Conservation (phyloP, 2,797 vertebrate species). For the Malurus leucopterus region DNA sequence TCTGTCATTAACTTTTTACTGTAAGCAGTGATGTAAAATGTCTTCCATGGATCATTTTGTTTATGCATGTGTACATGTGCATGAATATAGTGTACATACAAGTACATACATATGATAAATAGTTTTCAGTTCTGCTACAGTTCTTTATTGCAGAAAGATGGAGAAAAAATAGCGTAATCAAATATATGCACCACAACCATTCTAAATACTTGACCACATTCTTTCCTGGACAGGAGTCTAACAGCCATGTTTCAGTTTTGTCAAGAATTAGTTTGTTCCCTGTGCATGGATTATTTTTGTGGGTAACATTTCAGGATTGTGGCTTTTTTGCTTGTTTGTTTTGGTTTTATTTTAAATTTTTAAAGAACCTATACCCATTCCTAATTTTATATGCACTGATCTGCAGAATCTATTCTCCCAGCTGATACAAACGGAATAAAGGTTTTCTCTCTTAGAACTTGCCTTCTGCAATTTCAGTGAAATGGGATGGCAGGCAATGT, state of each 20-base stretch:
- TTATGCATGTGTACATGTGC: neutral
- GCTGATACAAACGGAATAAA: neutral
- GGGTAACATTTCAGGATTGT: neutral
- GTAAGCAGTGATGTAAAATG: neutral
- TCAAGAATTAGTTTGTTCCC: neutral
- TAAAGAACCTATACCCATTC: neutral
- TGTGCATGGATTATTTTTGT: neutral
- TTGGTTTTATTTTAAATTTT: neutral
- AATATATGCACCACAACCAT: neutral
- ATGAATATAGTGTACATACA: neutral
- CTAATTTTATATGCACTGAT: neutral
- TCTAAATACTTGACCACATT: neutral
- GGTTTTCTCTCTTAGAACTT: neutral
- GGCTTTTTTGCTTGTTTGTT: neutral
- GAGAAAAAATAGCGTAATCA: neutral
- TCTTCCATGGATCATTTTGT: neutral
- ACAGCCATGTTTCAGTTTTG: neutral
- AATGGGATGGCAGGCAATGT: neutral
- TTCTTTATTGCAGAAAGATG: neutral
- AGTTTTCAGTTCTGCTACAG: neutral
- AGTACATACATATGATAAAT: neutral
- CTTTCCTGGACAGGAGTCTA: neutral
- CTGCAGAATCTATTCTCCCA: neutral
- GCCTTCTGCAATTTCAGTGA: neutral
- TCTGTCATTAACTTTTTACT: neutral